These are phyloP conservation scores for Archilochus colubris DNA, from an alignment of 2,113 vertebrate genomes.

Conservation along the genomic window DNA sequence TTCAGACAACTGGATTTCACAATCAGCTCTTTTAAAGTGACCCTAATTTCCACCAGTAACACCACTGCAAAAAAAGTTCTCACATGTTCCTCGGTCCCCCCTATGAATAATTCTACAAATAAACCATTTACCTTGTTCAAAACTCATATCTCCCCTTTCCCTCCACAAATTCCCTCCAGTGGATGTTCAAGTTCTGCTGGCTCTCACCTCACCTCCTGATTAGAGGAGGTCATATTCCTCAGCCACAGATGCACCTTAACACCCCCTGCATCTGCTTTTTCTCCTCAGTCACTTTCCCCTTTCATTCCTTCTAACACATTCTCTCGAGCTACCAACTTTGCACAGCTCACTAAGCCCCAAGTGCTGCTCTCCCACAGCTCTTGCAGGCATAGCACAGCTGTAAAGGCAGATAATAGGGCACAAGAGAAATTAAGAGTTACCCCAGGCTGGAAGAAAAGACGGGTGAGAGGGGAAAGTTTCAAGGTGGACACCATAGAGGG, in stretches of 20 bases:
- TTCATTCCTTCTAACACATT: accelerated
- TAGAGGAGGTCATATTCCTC: background rate
- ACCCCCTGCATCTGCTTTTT: background rate
- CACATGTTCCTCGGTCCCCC: background rate
- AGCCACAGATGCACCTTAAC: background rate
- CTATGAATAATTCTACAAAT: background rate
- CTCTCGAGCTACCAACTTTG: background rate
- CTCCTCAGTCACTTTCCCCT: background rate
- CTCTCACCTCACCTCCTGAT: background rate
- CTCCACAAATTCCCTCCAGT: background rate
- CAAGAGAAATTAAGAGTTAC: background rate
- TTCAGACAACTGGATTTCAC: background rate
- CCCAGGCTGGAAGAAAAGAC: background rate
- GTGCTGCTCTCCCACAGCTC: background rate
- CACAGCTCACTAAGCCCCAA: background rate
- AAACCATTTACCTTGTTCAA: background rate
- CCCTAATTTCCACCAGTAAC: background rate
- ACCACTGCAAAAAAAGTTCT: background rate
- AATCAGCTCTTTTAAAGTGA: background rate
- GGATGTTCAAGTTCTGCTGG: background rate
- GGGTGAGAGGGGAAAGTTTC: background rate
- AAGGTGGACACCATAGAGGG: background rate
- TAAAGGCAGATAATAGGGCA: background rate
- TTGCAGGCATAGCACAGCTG: background rate
- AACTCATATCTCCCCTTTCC: background rate